Evolutionary conservation across 2,888 invertebrate genomes (phyloP).

Genomic region (Ormyrus thymus): DNA sequence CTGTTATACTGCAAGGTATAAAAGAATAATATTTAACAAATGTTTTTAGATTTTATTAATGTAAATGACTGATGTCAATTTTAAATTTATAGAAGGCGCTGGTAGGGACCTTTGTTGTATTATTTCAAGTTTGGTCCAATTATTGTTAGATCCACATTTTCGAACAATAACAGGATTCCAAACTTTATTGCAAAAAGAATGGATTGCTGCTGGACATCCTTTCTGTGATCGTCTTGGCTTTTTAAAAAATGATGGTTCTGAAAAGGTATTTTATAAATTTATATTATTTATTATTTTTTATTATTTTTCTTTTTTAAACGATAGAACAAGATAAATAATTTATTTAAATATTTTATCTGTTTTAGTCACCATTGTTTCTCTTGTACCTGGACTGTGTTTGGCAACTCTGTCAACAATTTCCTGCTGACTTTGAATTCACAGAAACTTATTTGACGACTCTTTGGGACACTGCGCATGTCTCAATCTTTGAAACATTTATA

Average conservation of each 20-base stretch:
- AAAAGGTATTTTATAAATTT: conserved; percentile 72
- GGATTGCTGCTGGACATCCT: conserved; percentile 94
- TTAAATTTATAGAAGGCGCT: conserved; percentile 78
- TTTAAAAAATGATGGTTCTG: conserved; percentile 78
- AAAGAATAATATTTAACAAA: neutral
- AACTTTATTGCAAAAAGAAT: conserved; percentile 94
- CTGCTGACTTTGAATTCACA: conserved; percentile 92
- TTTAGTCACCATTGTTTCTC: conserved; percentile 90
- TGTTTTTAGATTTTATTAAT: conserved; percentile 9
- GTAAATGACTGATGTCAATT: neutral
- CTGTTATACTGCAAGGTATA: conserved; percentile 91
- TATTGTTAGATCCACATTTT: conserved; percentile 89
- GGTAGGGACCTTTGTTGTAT: conserved; percentile 93
- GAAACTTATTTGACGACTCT: conserved; percentile 93
- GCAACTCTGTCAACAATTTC: conserved; percentile 93
- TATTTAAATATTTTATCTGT: conserved; percentile 50
- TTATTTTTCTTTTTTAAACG: neutral
- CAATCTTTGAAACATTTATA: conserved; percentile 94
- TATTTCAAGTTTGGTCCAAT: conserved; percentile 90
- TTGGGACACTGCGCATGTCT: conserved; percentile 92
- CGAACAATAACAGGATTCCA: conserved; percentile 92
- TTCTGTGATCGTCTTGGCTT: conserved; percentile 87
- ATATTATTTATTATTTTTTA: neutral
- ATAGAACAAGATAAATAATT: neutral
- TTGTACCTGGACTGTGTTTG: conserved; percentile 95